These are phyloP conservation scores for Drosophila cognata DNA, from an alignment of 2,888 invertebrate genomes.

Conservation along the genomic window DNA sequence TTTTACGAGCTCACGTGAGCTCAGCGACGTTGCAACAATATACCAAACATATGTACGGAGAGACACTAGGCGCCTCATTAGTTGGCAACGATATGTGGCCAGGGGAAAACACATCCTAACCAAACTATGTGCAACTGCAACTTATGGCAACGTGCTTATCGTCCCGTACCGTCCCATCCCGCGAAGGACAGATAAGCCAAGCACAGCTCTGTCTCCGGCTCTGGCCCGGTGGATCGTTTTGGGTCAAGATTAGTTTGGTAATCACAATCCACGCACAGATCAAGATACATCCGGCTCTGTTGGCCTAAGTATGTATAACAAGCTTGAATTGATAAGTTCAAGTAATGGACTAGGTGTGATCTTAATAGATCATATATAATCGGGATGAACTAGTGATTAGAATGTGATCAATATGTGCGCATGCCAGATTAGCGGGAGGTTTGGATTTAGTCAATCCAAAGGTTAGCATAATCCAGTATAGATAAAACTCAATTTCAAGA, in stretches of 20 bases:
- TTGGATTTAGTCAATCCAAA: conserved; percentile 19
- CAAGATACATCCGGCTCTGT: conserved; percentile 54
- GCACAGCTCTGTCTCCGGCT: conserved; percentile 11
- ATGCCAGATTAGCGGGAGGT: conserved; percentile 25
- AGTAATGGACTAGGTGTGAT: conserved; percentile 67
- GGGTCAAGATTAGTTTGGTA: conserved; percentile 52
- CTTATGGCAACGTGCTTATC: conserved; percentile 40
- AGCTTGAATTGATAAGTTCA: conserved; percentile 42
- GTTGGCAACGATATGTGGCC: conserved; percentile 47
- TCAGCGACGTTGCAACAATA: conserved; percentile 8
- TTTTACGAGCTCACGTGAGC: conserved; percentile 32
- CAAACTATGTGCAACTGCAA: conserved; percentile 28
- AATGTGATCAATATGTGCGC: conserved; percentile 20
- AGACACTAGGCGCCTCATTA: conserved; percentile 50
- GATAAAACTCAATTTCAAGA: background rate
- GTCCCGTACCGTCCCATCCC: background rate
- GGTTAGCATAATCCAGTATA: background rate
- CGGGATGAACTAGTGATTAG: conserved; percentile 23
- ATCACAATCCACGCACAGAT: conserved; percentile 46
- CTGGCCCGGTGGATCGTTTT: conserved; percentile 12
- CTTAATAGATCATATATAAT: conserved; percentile 40
- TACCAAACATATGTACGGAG: conserved; percentile 38
- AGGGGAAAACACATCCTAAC: conserved; percentile 63
- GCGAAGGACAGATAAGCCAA: conserved; percentile 40
- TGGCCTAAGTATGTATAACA: conserved; percentile 26